Base-by-base conservation (phyloP, 2,113 vertebrate species). In the Epinephelus fuscoguttatus region DNA sequence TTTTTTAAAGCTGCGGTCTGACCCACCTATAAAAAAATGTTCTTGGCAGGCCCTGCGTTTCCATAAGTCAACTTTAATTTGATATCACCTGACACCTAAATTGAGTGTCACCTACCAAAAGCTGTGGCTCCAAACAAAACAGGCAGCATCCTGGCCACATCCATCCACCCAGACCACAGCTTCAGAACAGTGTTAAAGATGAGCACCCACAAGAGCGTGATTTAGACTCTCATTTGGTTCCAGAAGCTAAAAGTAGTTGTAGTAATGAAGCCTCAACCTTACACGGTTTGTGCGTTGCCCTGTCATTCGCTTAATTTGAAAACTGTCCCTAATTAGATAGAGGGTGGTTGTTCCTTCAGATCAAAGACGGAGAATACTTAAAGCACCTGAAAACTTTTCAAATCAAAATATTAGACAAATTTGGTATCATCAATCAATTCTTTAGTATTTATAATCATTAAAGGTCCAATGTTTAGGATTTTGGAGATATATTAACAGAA, bases 21-120 rank as follows among this genome's bases (percentile, higher is more conserved):
- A 84, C 67, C 47, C 82, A 53, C 57, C 72, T 53, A 74, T 67
- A 55, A 40, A 80, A 45, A 70, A 59, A 80, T 45, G 23, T 56
- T 60, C 53, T 53, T 40, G 57, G 55, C 73, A 67, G 23, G 49
- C 76, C 37, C 11, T 4, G 18, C 13, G 50, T 87, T 68, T 83
- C 82, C 84, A 90, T 91, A 89, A 91, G 70, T 94, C 91, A 89
- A 70, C 40, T 80, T 88, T 92, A 90, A 93, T 92, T 89, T 75
- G 78, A 84, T 83, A 76, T 89, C 91, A 91, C 85, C 88, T 81
- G 91, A 93, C 93, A 94, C 84, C 75, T 86, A 82, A 94, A 94
- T 93, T 94, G 89, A 81, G 76, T 4, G 71, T 85, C 75, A 88
- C 81, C 90, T 82, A 91, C 81, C 77, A 84, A 82, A 87, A 80